Percentiles rank a stretch among this genome's conserved stretches.
These are phyloP conservation scores for Pollimyrus isidori DNA, from an alignment of 2,113 vertebrate species.

Conservation along the genomic window DNA sequence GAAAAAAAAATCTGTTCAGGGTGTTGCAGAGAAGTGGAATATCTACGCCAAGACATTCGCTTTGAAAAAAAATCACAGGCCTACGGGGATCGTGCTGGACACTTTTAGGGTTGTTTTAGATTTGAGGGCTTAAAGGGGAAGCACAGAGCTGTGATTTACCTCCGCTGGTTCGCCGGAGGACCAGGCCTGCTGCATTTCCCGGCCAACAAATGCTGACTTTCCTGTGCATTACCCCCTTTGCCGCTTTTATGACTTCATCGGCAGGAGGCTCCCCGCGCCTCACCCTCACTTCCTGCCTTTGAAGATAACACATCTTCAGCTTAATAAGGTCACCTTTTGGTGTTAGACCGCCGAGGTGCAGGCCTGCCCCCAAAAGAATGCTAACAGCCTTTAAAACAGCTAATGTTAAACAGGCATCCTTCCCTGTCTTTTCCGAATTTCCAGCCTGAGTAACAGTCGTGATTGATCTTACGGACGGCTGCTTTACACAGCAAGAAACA, in stretches of 20 bases:
- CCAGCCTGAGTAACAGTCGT: background rate
- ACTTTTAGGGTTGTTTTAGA: background rate
- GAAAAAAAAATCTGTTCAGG: background rate
- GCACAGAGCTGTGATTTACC: background rate
- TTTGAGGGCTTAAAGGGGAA: background rate
- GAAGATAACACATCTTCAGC: background rate
- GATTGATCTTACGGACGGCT: background rate
- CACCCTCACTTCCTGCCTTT: background rate
- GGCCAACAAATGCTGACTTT: background rate
- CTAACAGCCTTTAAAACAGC: background rate
- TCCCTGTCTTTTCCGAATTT: background rate
- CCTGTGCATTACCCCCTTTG: background rate
- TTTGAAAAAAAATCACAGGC: background rate
- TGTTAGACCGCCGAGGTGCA: background rate
- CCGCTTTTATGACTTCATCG: background rate
- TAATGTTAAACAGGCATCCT: background rate
- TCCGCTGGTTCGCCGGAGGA: background rate
- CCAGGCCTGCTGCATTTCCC: background rate
- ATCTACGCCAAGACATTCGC: background rate
- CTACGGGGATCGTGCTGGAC: background rate
- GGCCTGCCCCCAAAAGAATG: background rate
- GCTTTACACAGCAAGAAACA: background rate
- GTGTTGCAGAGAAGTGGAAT: background rate
- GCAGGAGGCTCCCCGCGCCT: background rate
- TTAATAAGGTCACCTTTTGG: constrained; percentile 6